Evolutionary conservation across 1,140 invertebrate species (phyloP).

Genomic region (Sinella curviseta): DNA sequence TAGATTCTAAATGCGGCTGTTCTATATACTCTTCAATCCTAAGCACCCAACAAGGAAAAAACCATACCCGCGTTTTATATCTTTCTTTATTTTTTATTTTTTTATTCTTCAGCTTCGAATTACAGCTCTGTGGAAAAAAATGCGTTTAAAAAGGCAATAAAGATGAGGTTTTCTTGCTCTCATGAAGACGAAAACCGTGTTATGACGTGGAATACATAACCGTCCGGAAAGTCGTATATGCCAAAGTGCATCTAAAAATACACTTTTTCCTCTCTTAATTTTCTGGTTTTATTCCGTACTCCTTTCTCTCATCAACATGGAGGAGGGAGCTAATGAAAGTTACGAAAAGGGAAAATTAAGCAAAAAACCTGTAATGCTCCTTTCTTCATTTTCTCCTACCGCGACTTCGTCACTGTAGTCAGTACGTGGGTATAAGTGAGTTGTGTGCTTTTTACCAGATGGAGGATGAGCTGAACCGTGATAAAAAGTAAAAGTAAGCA

Average conservation of each 20-base stretch:
- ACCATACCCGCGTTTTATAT: too few species aligned
- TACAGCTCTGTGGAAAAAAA: not conserved
- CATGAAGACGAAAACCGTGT: not conserved
- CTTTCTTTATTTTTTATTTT: too few species aligned
- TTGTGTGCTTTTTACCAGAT: not conserved
- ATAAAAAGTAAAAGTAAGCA: conserved; percentile 3
- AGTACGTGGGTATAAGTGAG: not conserved
- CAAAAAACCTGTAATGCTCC: not conserved
- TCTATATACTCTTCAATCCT: too few species aligned
- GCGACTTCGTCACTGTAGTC: not conserved
- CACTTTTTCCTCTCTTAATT: too few species aligned
- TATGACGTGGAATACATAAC: not conserved
- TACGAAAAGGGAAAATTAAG: not conserved
- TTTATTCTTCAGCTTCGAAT: not conserved
- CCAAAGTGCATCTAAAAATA: too few species aligned
- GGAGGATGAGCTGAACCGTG: not conserved
- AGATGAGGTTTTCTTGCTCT: not conserved
- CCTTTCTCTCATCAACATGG: too few species aligned
- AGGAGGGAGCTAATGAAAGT: not conserved
- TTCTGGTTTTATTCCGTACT: too few species aligned
- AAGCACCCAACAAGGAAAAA: too few species aligned
- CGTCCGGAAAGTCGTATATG: not conserved
- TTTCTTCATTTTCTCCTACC: not conserved
- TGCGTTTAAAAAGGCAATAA: not conserved
- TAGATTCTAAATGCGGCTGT: not conserved